Evolutionary conservation across 2,113 vertebrate species (phyloP).

Genomic region (Gavialis gangeticus): DNA sequence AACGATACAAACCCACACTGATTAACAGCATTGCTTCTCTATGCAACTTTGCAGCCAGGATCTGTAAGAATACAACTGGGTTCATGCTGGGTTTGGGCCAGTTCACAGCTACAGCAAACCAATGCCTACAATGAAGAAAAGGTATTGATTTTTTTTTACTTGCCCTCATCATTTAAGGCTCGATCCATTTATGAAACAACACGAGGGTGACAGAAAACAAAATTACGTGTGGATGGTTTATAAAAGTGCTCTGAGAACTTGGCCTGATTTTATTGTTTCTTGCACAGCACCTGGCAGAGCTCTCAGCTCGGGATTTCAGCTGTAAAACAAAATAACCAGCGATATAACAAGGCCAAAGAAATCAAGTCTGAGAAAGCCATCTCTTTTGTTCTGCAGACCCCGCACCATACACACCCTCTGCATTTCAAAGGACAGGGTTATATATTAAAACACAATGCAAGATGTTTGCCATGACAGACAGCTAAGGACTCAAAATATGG

Average conservation of each 20-base stretch:
- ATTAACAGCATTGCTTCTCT: background rate
- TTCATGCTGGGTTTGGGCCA: background rate
- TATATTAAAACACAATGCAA: background rate
- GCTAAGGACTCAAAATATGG: background rate
- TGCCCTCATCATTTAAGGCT: background rate
- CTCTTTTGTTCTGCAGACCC: too few relatives aligned
- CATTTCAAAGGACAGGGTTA: too few relatives aligned
- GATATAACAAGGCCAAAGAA: background rate
- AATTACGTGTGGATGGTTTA: background rate
- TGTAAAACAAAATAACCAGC: background rate
- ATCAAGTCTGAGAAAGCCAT: background rate
- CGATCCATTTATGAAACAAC: background rate
- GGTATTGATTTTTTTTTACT: constrained; percentile 29
- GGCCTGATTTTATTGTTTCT: background rate
- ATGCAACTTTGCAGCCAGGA: background rate
- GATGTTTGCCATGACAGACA: background rate
- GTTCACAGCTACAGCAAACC: background rate
- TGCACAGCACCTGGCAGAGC: background rate
- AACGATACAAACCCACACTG: background rate
- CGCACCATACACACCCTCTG: too few relatives aligned
- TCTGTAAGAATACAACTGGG: background rate
- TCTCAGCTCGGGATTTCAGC: background rate
- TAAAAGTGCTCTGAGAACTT: background rate
- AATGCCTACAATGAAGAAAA: background rate
- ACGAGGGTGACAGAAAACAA: background rate